Evolutionary conservation across 2,797 vertebrate genomes (phyloP), one percentile per base, ranked within the genome.

Genomic region (Cynodonichthys magdalenae): DNA sequence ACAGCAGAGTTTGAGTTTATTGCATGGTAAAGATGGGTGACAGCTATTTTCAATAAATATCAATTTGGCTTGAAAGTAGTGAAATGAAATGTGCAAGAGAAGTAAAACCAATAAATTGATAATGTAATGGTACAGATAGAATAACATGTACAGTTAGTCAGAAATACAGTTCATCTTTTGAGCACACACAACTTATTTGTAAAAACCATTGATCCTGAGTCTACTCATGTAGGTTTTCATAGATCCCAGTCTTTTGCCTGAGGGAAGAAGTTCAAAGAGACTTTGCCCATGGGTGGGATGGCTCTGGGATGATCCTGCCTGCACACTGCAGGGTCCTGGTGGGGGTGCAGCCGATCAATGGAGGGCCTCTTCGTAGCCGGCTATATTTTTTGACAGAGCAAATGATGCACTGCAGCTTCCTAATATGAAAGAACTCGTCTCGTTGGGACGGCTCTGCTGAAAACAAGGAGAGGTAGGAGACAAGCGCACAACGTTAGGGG

Each of bases 351-450:
- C 12, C 28, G 56, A 59, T 67, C 64, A 47, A 59, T 47, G 49
- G 49, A 53, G 24, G 42, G 29, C 14, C 24, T 48, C 65, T 53
- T 67, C 53, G 31, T 53, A 46, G 29, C 65, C 48, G 56, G 50
- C 50, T 39, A 59, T 66, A 47, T 66, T 59, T 66, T 58, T 66
- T 45, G 20, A 42, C 17, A 27, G 53, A 49, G 34, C 41, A 47
- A 65, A 65, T 19, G 45, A 55, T 28, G 36, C 17, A 8, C 46
- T 34, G 48, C 19, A 27, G 48, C 28, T 39, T 53, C 29, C 20
- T 59, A 45, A 59, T 53, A 39, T 66, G 28, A 52, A 18, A 44
- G 15, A 34, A 58, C 2, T 36, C 1, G 41, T 39, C n/a, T 44
- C 15, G 29, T 51, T 15, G 41, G 55, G 19, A 47, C 27, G 15